These are phyloP conservation scores for Erebia palarica DNA, from an alignment of 2,888 invertebrate genomes.

Conservation along the genomic window DNA sequence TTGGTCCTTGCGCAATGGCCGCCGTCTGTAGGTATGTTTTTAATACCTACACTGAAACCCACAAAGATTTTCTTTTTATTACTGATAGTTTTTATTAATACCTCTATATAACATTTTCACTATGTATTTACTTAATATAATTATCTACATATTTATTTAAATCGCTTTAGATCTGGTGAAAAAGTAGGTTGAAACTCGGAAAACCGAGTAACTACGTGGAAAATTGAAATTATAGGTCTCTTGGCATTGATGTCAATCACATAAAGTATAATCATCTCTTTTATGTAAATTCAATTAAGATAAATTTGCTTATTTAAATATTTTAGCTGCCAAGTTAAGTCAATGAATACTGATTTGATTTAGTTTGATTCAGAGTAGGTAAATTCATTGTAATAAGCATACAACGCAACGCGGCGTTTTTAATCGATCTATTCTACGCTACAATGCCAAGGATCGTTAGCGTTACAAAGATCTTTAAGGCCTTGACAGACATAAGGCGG, in stretches of 20 bases:
- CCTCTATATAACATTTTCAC: no score
- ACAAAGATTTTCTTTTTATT: no score
- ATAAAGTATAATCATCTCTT: slow-evolving; percentile 3
- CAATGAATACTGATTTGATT: slow-evolving; percentile 5
- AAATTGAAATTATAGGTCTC: not conserved
- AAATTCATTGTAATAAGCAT: not conserved
- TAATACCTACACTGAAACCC: no score
- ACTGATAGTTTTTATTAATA: no score
- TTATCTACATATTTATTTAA: not conserved
- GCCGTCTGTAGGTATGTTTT: no score
- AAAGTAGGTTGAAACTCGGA: no score
- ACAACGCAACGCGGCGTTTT: slow-evolving; percentile 5
- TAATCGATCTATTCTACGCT: slow-evolving; percentile 21
- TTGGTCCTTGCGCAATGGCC: no score
- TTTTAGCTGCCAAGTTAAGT: not conserved
- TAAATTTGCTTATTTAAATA: slow-evolving; percentile 28
- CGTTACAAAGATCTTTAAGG: no score
- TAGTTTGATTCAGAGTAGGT: slow-evolving; percentile 1
- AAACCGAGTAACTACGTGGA: not conserved
- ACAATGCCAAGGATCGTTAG: slow-evolving; percentile 29
- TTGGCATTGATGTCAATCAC: slow-evolving; percentile 9
- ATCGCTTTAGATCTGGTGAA: no score
- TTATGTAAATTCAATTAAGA: slow-evolving; percentile 10
- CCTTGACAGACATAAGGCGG: no score
- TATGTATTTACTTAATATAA: no score